Conservation (phyloP, 2,113 vertebrate species). For the Corythaixoides concolor region DNA sequence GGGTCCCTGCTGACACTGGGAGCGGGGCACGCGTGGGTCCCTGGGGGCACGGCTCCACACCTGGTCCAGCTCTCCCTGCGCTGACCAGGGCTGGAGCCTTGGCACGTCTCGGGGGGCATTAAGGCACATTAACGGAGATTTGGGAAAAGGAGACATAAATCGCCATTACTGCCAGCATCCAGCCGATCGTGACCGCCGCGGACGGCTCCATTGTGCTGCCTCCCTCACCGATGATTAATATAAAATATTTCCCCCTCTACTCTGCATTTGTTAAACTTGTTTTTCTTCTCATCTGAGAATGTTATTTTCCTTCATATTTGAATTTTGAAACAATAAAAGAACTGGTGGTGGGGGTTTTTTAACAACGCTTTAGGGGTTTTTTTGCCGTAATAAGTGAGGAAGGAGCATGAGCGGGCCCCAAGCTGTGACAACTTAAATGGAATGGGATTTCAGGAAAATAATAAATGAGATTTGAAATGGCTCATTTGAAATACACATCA, state of each 20-base stretch:
- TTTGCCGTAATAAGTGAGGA: neutral
- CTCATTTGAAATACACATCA: constrained; percentile 23
- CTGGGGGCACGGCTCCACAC: neutral
- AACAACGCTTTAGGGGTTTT: neutral
- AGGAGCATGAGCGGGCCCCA: neutral
- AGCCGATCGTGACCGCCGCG: fast-evolving
- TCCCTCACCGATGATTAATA: neutral
- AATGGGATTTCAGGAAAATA: neutral
- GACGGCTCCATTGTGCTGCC: neutral
- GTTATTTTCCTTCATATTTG: neutral
- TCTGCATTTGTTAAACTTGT: neutral
- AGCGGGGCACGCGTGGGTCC: neutral
- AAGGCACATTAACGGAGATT: too few relatives aligned
- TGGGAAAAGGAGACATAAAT: neutral
- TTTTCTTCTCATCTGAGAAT: neutral
- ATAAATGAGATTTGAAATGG: constrained; percentile 35
- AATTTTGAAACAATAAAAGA: neutral
- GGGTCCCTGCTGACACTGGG: neutral
- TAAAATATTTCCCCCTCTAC: neutral
- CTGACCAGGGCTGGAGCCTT: too few relatives aligned
- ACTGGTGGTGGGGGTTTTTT: neutral
- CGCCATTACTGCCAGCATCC: fast-evolving
- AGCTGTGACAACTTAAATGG: constrained; percentile 21
- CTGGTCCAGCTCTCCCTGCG: neutral
- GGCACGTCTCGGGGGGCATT: fast-evolving